Percentiles rank a stretch among this genome's conserved stretches.
These are phyloP conservation scores for Cinclus cinclus DNA, from an alignment of 2,113 vertebrate genomes.

Conservation along the genomic window DNA sequence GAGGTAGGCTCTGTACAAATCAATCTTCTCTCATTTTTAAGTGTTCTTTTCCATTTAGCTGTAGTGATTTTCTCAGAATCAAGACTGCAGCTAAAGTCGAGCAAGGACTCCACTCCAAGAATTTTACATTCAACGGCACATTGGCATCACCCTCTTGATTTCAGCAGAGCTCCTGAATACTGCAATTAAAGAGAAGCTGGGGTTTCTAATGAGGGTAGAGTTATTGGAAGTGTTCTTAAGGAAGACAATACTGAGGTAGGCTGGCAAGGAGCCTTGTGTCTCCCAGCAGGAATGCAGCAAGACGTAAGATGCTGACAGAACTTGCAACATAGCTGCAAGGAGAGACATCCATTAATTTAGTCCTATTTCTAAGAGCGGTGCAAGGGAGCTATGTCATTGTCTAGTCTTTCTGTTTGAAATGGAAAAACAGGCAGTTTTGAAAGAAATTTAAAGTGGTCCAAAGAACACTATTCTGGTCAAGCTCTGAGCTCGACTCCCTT, in stretches of 20 bases:
- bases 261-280: not conserved
- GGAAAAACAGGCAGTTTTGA: not conserved
- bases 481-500: not conserved
- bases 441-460: not conserved
- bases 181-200: not conserved
- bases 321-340: not conserved
- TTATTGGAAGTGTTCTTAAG: not conserved
- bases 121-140: not conserved
- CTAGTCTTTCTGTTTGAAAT: not conserved
- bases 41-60: not conserved
- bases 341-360: not conserved
- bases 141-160: not conserved
- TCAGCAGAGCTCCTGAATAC: not conserved
- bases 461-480: not conserved
- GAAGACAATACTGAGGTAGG: not conserved
- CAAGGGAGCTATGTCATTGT: not conserved
- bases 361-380: not conserved
- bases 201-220: not conserved
- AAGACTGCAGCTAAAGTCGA: not conserved
- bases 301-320: not conserved
- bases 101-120: not conserved
- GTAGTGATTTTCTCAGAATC: not conserved
- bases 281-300: not conserved
- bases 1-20: not conserved
- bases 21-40: not conserved